A percentile compares a stretch with the other conserved stretches of the same genome.
phyloP scores from a whole-genome alignment of 2,888 invertebrate species.

The Rotaria sp. region DNA sequence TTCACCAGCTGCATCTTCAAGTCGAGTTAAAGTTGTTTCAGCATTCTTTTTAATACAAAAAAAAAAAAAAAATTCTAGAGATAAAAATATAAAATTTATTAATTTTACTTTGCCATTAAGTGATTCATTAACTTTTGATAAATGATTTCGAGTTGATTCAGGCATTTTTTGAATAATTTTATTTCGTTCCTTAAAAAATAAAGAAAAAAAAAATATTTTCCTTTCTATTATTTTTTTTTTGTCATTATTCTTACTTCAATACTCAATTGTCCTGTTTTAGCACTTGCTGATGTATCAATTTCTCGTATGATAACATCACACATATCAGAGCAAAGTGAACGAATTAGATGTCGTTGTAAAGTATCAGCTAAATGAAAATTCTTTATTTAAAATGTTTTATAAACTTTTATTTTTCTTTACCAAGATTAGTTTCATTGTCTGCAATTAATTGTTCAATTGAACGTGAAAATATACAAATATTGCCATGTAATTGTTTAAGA shows the following conservation, averaged over 20 bases:
- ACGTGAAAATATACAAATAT: constrained; percentile 29
- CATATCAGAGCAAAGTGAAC: neutral
- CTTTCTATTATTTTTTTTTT: neutral
- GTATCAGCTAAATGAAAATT: neutral
- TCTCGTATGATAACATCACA: neutral
- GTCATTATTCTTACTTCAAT: neutral
- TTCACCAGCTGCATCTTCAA: constrained; percentile 51
- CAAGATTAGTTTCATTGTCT: neutral
- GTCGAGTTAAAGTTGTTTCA: constrained; percentile 27
- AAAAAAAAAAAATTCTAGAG: neutral
- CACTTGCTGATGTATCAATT: neutral
- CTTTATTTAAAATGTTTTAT: neutral
- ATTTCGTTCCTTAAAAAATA: neutral
- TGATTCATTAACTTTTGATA: neutral
- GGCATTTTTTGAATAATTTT: constrained; percentile 16
- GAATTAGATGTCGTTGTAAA: constrained; percentile 27
- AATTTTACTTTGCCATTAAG: neutral
- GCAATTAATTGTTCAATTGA: neutral
- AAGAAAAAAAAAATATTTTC: neutral
- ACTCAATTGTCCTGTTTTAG: neutral
- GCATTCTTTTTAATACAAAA: neutral
- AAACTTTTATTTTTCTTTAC: neutral
- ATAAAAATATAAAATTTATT: neutral
- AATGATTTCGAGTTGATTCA: neutral
- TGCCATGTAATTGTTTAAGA: constrained; percentile 64